phyloP scores from a whole-genome alignment of 2,113 vertebrate species.

The Nesoenas mayeri region DNA sequence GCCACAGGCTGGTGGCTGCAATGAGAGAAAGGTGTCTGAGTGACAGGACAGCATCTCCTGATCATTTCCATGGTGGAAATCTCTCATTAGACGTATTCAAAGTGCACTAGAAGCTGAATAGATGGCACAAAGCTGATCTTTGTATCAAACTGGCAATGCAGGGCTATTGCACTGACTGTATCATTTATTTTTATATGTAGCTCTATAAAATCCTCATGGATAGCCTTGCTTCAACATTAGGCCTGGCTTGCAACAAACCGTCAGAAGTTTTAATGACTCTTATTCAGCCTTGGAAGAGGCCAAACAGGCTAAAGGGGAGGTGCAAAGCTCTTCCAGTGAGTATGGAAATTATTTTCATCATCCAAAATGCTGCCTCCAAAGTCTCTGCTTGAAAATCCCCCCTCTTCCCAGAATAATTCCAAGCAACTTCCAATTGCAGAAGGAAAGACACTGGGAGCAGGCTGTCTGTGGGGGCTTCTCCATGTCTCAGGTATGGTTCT shows the following conservation, averaged over 20 bases:
- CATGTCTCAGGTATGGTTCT: background rate
- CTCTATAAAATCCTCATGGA: background rate
- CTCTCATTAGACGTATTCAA: background rate
- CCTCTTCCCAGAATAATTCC: background rate
- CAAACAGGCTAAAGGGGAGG: background rate
- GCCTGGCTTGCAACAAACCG: background rate
- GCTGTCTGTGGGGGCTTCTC: background rate
- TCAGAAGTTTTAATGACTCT: background rate
- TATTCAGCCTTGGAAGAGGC: background rate
- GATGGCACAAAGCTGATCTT: background rate
- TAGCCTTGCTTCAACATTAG: background rate
- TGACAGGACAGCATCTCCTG: background rate
- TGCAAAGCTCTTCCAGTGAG: background rate
- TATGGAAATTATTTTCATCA: background rate
- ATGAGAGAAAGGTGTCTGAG: background rate
- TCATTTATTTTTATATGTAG: background rate
- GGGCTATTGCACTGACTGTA: background rate
- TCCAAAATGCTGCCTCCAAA: background rate
- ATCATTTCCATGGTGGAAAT: background rate
- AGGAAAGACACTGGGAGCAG: background rate
- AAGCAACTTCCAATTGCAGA: background rate
- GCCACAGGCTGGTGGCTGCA: background rate
- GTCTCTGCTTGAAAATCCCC: background rate
- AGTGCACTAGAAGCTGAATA: background rate
- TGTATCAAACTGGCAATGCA: background rate